Evolutionary conservation across 2,113 vertebrate genomes (phyloP).

Genomic region (Polypterus bichir): DNA sequence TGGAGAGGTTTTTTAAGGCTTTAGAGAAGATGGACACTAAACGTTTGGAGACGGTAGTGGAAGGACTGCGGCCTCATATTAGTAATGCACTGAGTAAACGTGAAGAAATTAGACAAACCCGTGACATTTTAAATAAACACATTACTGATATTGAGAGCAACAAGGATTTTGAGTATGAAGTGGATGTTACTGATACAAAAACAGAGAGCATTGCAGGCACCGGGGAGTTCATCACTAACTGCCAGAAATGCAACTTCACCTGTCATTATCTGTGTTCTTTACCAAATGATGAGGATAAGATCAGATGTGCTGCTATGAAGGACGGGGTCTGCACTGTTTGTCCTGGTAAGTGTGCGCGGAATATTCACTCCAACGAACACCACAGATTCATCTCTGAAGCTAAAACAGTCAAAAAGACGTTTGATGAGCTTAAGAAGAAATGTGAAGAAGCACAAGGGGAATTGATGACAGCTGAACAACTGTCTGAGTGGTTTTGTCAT

Average conservation of each 20-base stretch:
- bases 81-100: not conserved
- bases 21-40: not conserved
- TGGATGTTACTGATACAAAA: not conserved
- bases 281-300: slow-evolving; percentile 1
- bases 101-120: not conserved
- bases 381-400: not conserved
- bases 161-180: not conserved
- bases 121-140: not conserved
- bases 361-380: not conserved
- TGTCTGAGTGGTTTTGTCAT: not conserved
- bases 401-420: slow-evolving; percentile 6
- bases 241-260: not conserved
- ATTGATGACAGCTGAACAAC: slow-evolving; percentile 3
- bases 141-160: not conserved
- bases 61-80: not conserved
- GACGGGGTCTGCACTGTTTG: slow-evolving; percentile 1
- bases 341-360: slow-evolving; percentile 3
- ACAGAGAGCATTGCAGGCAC: not conserved
- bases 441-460: slow-evolving; percentile 5
- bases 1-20: not conserved
- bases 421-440: slow-evolving; percentile 4
- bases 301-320: not conserved
- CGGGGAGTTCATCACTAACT: not conserved
- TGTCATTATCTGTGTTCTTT: not conserved
- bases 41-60: not conserved